Evolutionary conservation across 2,113 vertebrate species (phyloP).

Genomic region (Chauna torquata): DNA sequence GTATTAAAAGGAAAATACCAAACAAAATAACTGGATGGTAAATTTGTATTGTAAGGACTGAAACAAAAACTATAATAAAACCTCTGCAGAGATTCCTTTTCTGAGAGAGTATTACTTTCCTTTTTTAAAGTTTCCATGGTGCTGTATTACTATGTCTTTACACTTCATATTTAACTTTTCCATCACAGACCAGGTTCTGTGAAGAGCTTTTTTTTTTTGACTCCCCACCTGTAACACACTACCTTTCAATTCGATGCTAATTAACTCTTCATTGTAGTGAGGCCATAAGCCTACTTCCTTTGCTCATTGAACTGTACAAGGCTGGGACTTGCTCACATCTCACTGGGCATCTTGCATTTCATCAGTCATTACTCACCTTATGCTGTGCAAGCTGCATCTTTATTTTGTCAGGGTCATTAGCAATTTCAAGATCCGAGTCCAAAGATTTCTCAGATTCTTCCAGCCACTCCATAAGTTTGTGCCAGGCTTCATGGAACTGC

Average conservation of each 20-base stretch:
- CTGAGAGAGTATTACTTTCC: not conserved
- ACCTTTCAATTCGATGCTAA: not conserved
- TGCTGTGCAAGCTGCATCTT: constrained; percentile 92
- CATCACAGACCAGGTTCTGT: not conserved
- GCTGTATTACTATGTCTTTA: not conserved
- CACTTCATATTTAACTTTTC: not conserved
- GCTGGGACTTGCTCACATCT: not conserved
- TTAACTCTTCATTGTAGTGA: not conserved
- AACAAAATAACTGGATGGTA: not conserved
- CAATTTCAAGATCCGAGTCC: constrained; percentile 96
- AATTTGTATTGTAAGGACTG: not conserved
- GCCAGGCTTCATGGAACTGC: constrained; percentile 96
- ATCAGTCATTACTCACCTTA: constrained; percentile 83
- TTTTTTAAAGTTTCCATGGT: not conserved
- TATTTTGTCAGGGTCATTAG: constrained; percentile 97
- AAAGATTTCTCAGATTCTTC: constrained; percentile 92
- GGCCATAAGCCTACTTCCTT: not conserved
- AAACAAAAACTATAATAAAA: not conserved
- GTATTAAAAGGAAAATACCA: not conserved
- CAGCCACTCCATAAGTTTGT: constrained; percentile 96
- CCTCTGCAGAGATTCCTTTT: not conserved
- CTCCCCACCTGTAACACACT: not conserved
- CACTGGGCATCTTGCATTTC: not conserved
- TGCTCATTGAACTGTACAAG: not conserved
- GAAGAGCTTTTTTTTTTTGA: not conserved